Percentiles rank a stretch among this genome's conserved stretches.
These are phyloP conservation scores for Ardeotis arabs DNA, from an alignment of 2,113 vertebrate species.

Conservation along the genomic window DNA sequence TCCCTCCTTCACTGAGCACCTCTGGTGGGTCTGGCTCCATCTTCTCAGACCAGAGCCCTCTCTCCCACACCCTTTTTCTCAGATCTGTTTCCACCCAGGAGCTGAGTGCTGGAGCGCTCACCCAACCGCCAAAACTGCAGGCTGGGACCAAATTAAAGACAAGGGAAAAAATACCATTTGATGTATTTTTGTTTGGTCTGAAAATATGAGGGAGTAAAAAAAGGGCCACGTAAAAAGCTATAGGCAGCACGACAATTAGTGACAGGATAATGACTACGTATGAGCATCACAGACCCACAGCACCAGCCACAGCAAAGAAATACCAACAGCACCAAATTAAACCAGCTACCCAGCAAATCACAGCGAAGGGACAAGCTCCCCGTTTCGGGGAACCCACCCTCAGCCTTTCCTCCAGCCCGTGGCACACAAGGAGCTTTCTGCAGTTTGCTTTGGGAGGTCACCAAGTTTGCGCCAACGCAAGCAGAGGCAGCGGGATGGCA, in stretches of 20 bases:
- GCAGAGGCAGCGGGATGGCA: not conserved
- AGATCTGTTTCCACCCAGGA: not conserved
- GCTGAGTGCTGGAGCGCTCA: not conserved
- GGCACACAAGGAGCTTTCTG: not conserved
- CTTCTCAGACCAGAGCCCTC: not conserved
- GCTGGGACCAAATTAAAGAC: not conserved
- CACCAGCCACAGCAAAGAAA: constrained; percentile 15
- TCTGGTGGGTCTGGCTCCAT: not conserved
- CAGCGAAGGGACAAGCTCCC: not conserved
- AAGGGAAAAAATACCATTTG: not conserved
- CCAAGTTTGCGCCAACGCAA: not conserved
- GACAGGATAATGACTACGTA: not conserved
- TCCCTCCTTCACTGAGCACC: not conserved
- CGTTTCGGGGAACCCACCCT: not conserved
- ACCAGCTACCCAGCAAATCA: not conserved
- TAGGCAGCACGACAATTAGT: not conserved
- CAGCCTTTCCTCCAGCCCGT: not conserved
- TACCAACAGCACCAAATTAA: not conserved
- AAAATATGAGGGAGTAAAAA: not conserved
- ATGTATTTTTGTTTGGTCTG: not conserved
- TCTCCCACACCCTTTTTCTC: not conserved
- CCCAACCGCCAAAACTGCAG: not conserved
- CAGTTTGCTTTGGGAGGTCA: not conserved
- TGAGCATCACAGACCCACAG: not conserved
- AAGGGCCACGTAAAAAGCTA: not conserved